Base-by-base conservation (phyloP, 2,888 invertebrate species). In the Athripsodes cinereus region DNA sequence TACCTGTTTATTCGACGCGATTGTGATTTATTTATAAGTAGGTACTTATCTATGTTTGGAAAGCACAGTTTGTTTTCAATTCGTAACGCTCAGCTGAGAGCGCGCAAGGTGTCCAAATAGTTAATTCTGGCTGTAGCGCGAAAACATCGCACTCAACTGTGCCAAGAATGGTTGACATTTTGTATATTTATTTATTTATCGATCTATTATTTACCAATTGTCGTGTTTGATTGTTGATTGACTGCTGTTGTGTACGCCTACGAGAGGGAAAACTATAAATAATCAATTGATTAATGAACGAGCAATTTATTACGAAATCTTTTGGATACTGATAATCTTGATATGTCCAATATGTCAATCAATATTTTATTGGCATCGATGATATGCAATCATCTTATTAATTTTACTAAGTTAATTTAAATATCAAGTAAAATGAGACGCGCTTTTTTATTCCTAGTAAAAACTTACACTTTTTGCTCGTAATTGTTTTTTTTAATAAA, bases 151-250 rank as follows among this genome's bases (percentile, higher is more conserved):
- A 44, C 13, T 16, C 47, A 44, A 53, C 54, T 56, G 62, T 59
- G 62, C 62, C 62, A 62, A 60, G 58, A 53, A 62, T 62, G 58
- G 53, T 19, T 62, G 62, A 60, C 62, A 62, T 62, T 62, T 60
- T 40, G 40, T 13, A 3, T 40, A 40, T 40, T 40, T 40, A 3
- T 40, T 40, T 40, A 40, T 49, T 40, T 40, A 40, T 16, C 40
- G 5, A 40, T 26, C 48, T 6, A 16, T 48, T 48, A 6, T 5
- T 5, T 40, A 16, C 5, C 13, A 40, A n/a, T 16, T 40, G 40
- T 8, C 13, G 2, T 26, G 26, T 40, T 40, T 16, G 40, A 16
- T n/a, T 40, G 40, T 16, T 40, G 40, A 40, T 40, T 40, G 40
- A 40, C 8, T 40, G 13, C 16, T 16, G 40, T 3, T 16, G 16